A percentile compares a stretch with the other conserved stretches of the same genome.
Evolutionary conservation across 2,888 invertebrate genomes (phyloP).

Genomic region (Drosophila anceps): DNA sequence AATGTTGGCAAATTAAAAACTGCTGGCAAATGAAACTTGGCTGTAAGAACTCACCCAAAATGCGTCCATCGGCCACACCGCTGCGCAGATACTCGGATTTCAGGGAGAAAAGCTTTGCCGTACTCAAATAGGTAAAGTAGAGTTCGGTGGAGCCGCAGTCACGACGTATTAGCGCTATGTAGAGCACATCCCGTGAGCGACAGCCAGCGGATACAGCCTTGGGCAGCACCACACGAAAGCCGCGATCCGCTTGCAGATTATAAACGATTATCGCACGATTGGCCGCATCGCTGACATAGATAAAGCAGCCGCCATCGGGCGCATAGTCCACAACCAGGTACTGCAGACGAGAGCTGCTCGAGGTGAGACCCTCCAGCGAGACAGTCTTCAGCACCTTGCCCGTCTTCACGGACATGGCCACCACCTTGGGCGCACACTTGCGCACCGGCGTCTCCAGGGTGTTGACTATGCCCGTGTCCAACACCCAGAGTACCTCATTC

Average conservation of each 20-base stretch:
- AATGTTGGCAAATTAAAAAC: conserved; percentile 15
- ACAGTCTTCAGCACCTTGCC: conserved; percentile 88
- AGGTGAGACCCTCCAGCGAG: conserved; percentile 87
- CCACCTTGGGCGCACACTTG: conserved; percentile 89
- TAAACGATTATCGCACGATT: conserved; percentile 89
- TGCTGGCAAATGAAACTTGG: conserved; percentile 49
- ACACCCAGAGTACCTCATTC: conserved; percentile 90
- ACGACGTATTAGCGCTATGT: conserved; percentile 88
- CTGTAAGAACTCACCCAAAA: conserved; percentile 83
- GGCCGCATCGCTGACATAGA: conserved; percentile 90
- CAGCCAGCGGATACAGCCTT: conserved; percentile 86
- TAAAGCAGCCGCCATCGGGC: conserved; percentile 87
- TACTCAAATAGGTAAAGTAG: conserved; percentile 88
- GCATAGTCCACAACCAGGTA: conserved; percentile 90
- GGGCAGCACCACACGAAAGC: conserved; percentile 89
- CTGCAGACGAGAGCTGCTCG: conserved; percentile 88
- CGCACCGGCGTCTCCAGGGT: conserved; percentile 88
- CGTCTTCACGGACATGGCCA: conserved; percentile 87
- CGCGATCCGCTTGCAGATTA: conserved; percentile 88
- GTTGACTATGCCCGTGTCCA: conserved; percentile 90
- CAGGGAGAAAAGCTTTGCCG: conserved; percentile 88
- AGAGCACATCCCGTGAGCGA: conserved; percentile 88
- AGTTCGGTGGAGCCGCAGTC: conserved; percentile 87
- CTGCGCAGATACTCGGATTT: conserved; percentile 88
- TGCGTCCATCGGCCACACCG: conserved; percentile 87